phyloP scores from a whole-genome alignment of 2,888 invertebrate genomes.

The Drosophila lutescens region DNA sequence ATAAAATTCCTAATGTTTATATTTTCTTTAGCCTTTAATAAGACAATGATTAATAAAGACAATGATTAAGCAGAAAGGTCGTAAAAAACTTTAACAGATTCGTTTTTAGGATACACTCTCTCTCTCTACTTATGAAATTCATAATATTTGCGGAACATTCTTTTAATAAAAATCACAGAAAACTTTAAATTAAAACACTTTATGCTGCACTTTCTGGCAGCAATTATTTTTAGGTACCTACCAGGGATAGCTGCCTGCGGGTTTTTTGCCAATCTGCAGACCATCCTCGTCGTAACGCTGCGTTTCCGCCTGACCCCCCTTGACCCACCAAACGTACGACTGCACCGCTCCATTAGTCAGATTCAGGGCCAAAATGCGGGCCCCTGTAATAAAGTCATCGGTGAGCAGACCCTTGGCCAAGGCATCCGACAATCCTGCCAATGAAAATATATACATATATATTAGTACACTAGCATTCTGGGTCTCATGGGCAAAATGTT shows the following conservation, averaged over 20 bases:
- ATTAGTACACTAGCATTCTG: conserved; percentile 1
- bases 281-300: conserved; percentile 86
- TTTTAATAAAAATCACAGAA: too few relatives aligned
- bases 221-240: conserved; percentile 77
- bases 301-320: conserved; percentile 83
- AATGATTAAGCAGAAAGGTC: too few relatives aligned
- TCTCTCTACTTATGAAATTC: too few relatives aligned
- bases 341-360: conserved; percentile 86
- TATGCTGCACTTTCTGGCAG: neutral
- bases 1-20: too few relatives aligned
- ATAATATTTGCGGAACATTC: too few relatives aligned
- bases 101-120: too few relatives aligned
- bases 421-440: conserved; percentile 89
- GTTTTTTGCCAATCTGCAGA: conserved; percentile 87
- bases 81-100: too few relatives aligned
- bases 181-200: too few relatives aligned
- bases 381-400: conserved; percentile 86
- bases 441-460: neutral
- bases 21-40: too few relatives aligned
- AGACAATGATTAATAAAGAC: too few relatives aligned
- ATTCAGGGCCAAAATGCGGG: conserved; percentile 87
- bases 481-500: conserved; percentile 5
- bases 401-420: conserved; percentile 90
- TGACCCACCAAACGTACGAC: conserved; percentile 87
- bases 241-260: conserved; percentile 90